These are phyloP conservation scores for Pterocles gutturalis DNA, from an alignment of 2,113 vertebrate genomes.

Conservation along the genomic window DNA sequence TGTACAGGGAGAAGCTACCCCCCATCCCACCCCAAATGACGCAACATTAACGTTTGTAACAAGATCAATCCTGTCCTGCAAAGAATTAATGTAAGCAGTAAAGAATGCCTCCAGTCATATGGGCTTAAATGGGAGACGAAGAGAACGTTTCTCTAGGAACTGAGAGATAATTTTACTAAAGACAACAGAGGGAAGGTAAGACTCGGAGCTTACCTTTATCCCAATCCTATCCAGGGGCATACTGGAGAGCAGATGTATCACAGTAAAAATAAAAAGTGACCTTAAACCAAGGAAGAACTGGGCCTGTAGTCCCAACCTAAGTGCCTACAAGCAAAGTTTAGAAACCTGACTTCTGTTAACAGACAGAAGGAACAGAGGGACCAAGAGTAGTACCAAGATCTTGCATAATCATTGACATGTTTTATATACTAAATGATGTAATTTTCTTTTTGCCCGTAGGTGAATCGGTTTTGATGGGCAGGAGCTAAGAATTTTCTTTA, in stretches of 20 bases:
- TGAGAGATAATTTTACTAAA: not conserved
- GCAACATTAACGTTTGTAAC: not conserved
- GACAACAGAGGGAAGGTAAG: not conserved
- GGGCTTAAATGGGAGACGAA: not conserved
- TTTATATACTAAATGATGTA: slow-evolving; percentile 56
- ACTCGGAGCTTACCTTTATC: not conserved
- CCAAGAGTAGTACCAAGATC: slow-evolving; percentile 28
- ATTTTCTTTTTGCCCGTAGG: not conserved
- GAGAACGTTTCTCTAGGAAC: not conserved
- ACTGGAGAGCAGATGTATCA: not conserved
- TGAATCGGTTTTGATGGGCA: slow-evolving; percentile 51
- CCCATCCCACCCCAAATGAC: not conserved
- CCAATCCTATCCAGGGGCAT: not conserved
- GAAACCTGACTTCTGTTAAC: not conserved
- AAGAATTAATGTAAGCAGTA: not conserved
- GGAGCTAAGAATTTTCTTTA: slow-evolving; percentile 27
- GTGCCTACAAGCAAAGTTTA: not conserved
- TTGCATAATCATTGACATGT: slow-evolving; percentile 63
- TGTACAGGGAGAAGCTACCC: not conserved
- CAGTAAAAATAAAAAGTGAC: not conserved
- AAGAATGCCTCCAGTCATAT: not conserved
- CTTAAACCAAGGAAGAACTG: not conserved
- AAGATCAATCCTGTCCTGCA: not conserved
- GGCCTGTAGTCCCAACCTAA: not conserved
- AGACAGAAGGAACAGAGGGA: not conserved